Evolutionary conservation across 1,140 invertebrate species (phyloP).

Genomic region (Cryptotermes secundus): DNA sequence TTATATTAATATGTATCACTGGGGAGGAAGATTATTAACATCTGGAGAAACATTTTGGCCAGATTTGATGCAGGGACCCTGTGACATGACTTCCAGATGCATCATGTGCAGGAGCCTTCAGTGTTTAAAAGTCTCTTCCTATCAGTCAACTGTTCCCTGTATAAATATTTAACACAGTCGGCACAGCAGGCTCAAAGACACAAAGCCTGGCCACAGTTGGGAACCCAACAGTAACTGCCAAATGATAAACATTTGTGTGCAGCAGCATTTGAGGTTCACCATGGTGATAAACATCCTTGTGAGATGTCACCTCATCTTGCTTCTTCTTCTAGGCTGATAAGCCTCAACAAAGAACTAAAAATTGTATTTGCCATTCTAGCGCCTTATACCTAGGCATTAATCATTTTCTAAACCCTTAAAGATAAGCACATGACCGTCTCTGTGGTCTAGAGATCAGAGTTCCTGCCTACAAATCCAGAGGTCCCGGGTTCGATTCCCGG

Average conservation of each 20-base stretch:
- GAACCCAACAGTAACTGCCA: slow-evolving; percentile 28
- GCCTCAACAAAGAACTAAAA: not conserved
- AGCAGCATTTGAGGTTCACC: slow-evolving; percentile 17
- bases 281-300: not conserved
- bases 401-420: too few species aligned
- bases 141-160: slow-evolving; percentile 24
- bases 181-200: slow-evolving; percentile 26
- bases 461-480: too few species aligned
- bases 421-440: too few species aligned
- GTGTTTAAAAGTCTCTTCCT: slow-evolving; percentile 11
- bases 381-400: too few species aligned
- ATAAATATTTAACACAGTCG: slow-evolving; percentile 26
- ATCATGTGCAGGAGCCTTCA: slow-evolving; percentile 3
- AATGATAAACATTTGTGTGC: slow-evolving; percentile 24
- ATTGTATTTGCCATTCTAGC: too few species aligned
- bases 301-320: not conserved
- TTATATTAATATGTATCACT: too few species aligned
- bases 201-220: slow-evolving; percentile 24
- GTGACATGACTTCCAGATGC: not conserved
- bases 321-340: slow-evolving; percentile 3
- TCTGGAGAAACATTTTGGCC: too few species aligned
- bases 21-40: too few species aligned
- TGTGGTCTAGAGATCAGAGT: too few species aligned
- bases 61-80: not conserved
- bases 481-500: too few species aligned